Conservation (phyloP, 2,113 vertebrate genomes). For the Phalacrocorax aristotelis region DNA sequence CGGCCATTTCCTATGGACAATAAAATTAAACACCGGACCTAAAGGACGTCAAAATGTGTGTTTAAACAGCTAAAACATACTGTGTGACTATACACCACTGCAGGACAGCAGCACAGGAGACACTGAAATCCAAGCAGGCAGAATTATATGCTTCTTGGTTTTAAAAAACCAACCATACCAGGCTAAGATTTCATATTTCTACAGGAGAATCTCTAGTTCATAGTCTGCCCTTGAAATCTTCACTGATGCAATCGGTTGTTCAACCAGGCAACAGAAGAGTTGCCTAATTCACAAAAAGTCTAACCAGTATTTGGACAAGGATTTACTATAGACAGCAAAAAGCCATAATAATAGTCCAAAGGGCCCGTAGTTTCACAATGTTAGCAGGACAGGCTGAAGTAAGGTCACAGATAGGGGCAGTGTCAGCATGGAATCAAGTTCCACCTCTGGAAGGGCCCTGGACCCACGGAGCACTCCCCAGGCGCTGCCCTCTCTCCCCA, state of each 20-base stretch:
- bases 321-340: not conserved
- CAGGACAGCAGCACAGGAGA: not conserved
- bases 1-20: not conserved
- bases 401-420: not conserved
- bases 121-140: not conserved
- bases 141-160: not conserved
- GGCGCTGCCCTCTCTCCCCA: not conserved
- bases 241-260: not conserved
- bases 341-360: not conserved
- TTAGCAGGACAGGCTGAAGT: not conserved
- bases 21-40: not conserved
- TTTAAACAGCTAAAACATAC: not conserved
- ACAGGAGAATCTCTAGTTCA: not conserved
- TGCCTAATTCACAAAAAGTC: not conserved
- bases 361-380: not conserved
- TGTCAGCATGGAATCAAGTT: not conserved
- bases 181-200: not conserved
- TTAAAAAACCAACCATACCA: not conserved
- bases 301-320: not conserved
- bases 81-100: not conserved
- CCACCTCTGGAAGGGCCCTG: not conserved
- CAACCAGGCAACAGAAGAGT: not conserved
- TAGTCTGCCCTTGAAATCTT: not conserved
- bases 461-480: accelerated
- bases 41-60: not conserved